phyloP scores from a whole-genome alignment of 2,113 vertebrate species.

The Anoura caudifer region DNA sequence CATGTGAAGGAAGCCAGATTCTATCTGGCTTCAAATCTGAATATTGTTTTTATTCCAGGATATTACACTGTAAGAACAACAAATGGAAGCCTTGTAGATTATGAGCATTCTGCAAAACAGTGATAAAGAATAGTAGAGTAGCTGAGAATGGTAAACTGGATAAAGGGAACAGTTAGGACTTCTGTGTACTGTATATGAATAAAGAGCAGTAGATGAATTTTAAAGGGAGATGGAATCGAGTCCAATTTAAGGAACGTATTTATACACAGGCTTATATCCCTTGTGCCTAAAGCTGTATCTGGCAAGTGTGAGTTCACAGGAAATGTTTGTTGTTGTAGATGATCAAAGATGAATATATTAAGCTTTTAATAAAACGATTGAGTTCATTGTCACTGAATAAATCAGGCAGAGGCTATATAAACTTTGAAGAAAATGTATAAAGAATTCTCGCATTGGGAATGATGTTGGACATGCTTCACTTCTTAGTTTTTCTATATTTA shows the following conservation, averaged over 20 bases:
- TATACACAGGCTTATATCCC: neutral
- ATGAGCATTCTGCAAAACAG: neutral
- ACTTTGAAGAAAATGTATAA: neutral
- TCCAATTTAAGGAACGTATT: neutral
- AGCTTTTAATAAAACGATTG: neutral
- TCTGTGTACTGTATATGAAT: neutral
- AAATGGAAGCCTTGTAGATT: neutral
- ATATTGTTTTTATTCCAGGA: neutral
- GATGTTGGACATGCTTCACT: neutral
- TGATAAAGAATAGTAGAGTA: neutral
- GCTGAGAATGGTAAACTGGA: neutral
- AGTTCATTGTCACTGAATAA: neutral
- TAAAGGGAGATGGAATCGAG: neutral
- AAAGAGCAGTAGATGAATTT: neutral
- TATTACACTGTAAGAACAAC: neutral
- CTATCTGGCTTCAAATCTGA: neutral
- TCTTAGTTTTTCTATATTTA: neutral
- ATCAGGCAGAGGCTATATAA: neutral
- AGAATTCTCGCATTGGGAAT: neutral
- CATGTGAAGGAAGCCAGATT: neutral
- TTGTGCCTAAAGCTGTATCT: neutral
- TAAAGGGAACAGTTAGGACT: neutral
- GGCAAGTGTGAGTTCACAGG: neutral
- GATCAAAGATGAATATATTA: neutral
- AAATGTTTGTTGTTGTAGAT: neutral